Evolutionary conservation across 2,113 vertebrate genomes (phyloP).

Genomic region (Merops nubicus): DNA sequence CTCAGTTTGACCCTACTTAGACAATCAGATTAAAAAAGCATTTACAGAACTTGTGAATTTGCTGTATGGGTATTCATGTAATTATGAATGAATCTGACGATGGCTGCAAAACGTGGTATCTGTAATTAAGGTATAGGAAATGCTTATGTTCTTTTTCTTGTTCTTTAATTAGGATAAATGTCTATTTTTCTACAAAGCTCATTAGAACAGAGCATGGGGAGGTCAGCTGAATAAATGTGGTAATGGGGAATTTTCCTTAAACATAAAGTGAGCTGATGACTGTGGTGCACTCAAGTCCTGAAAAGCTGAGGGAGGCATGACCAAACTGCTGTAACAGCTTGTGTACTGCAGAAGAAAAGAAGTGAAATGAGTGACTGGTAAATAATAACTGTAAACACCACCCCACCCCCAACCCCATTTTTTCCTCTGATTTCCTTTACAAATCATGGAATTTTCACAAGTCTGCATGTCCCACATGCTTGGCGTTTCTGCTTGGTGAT

Average conservation of each 20-base stretch:
- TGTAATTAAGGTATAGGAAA: neutral
- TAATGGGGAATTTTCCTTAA: neutral
- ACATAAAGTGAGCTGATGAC: neutral
- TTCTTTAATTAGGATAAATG: neutral
- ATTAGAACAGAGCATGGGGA: neutral
- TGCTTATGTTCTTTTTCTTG: neutral
- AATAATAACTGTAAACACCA: neutral
- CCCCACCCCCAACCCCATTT: too few species aligned
- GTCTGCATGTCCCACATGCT: neutral
- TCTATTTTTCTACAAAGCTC: neutral
- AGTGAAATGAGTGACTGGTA: neutral
- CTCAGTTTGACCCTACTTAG: neutral
- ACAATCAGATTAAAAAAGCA: neutral
- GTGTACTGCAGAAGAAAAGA: neutral
- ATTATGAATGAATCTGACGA: neutral
- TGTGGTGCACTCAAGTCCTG: neutral
- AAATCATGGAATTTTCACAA: neutral
- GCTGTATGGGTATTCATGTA: neutral
- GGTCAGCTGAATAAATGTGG: neutral
- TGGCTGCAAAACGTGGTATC: neutral
- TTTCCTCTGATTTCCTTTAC: neutral
- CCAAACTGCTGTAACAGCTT: neutral
- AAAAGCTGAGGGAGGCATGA: neutral
- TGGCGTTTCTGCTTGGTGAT: neutral
- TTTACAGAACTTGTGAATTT: neutral